Evolutionary conservation across 92 coral and sea anemone species (phyloP), one percentile per base, ranked within the genome.

Genomic region (Siderastrea siderea): DNA sequence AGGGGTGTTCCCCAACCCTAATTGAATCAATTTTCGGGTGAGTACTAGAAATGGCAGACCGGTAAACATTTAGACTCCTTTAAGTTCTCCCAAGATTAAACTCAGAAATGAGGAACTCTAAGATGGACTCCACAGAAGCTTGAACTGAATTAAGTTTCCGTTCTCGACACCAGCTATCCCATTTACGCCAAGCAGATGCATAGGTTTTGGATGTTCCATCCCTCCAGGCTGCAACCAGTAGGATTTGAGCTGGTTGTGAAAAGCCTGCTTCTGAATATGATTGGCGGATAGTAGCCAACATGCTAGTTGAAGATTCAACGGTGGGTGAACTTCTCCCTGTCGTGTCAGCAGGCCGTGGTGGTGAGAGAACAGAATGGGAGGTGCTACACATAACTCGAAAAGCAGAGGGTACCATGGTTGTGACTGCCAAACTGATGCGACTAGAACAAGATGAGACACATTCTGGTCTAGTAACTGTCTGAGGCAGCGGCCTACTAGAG

Each of bases 381-480:
- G 55, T 67, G 79, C 91, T 50, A 91, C 78, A 64, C 88, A 59
- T 82, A 91, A 55, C 61, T 87, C 91, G 80, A 88, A 74, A 62
- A 92, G 78, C 10, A 85, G 90, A 14, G 92, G 95, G 82, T 87
- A 89, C 93, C 95, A 90, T 13, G 88, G 93, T 46, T 85, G 83
- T 47, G 88, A 65, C 72, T 51, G 77, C 84, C 83, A 89, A 6
- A 83, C 85, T 82, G 94, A 91, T 19, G 91, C 74, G 16, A 87
- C 91, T 26, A 91, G 76, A 52, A 89, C 95, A 48, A 89, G 82
- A 67, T 16, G 78, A 46, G 88, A 73, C 16, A 80, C 77, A 19
- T 86, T 79, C 68, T 80, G 64, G 16, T 77, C 77, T 66, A 65
- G 86, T 46, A 91, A n/a, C 80, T 86, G 67, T 55, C 74, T 82